Percentiles rank a stretch among this genome's conserved stretches.
These are phyloP conservation scores for Hermaeophaga mercurialis DNA, from an alignment of 2,888 invertebrate species.

Conservation along the genomic window DNA sequence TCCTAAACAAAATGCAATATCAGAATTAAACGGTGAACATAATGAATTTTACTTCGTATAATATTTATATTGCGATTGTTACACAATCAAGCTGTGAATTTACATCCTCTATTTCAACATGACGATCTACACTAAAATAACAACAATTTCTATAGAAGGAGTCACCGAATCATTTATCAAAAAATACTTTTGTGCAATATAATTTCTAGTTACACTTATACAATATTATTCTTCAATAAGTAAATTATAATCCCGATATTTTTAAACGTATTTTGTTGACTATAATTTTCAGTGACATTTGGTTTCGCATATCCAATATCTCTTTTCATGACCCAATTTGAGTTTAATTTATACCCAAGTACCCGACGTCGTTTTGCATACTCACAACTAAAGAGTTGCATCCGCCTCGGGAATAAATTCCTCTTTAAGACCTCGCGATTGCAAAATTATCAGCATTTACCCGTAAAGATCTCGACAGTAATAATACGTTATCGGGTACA, in stretches of 20 bases:
- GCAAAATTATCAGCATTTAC: slow-evolving; percentile 24
- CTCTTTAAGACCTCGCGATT: slow-evolving; percentile 21
- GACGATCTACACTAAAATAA: slow-evolving; percentile 16
- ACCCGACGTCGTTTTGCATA: slow-evolving; percentile 16
- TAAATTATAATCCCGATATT: no score
- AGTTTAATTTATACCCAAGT: slow-evolving; percentile 30
- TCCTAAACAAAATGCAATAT: slow-evolving; percentile 6
- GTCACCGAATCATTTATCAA: slow-evolving; percentile 15
- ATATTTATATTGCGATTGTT: slow-evolving; percentile 6
- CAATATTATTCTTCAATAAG: no score
- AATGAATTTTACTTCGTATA: slow-evolving; percentile 4
- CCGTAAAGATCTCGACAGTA: slow-evolving; percentile 25
- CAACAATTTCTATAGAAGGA: slow-evolving; percentile 17
- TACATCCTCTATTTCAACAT: slow-evolving; percentile 20
- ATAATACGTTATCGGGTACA: slow-evolving; percentile 17
- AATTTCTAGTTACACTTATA: no score
- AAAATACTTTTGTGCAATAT: no score
- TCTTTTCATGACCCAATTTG: slow-evolving; percentile 36
- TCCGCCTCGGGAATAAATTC: slow-evolving; percentile 19
- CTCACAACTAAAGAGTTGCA: slow-evolving; percentile 22
- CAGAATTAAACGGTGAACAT: slow-evolving; percentile 8
- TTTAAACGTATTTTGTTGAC: no score
- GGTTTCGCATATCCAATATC: slow-evolving; percentile 31
- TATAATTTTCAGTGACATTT: slow-evolving; percentile 33
- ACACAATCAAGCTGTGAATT: slow-evolving; percentile 22